A percentile compares a stretch with the other conserved stretches of the same genome.
phyloP scores from a whole-genome alignment of 2,888 invertebrate species.

The Aspidiotus rigidus region DNA sequence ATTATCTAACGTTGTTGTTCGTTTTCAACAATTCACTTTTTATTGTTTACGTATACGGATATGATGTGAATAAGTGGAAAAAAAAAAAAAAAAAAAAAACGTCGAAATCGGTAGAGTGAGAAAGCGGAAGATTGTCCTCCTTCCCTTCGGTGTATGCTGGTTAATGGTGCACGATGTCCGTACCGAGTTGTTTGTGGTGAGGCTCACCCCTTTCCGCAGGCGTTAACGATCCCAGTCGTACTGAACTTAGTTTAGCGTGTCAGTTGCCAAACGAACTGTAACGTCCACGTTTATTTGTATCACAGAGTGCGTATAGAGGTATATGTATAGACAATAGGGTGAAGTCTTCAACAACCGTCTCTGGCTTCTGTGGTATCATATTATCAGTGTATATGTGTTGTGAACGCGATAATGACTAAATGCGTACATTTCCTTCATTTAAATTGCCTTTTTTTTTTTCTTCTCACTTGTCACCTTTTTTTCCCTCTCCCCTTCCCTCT shows the following conservation, averaged over 20 bases:
- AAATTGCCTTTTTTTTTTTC: not conserved
- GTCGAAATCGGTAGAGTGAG: not conserved
- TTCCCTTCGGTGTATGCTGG: not conserved
- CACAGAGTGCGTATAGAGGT: too few species aligned
- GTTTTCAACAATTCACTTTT: not conserved
- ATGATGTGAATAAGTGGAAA: not conserved
- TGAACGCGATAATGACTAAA: not conserved
- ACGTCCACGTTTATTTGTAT: constrained; percentile 10
- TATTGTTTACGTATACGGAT: too few species aligned
- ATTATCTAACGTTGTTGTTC: not conserved
- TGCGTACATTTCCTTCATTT: not conserved
- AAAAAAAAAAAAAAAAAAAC: constrained; percentile 1
- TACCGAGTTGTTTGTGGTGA: not conserved
- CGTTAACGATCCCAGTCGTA: constrained; percentile 19
- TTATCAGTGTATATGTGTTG: not conserved
- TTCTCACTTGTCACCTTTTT: not conserved
- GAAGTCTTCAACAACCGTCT: not conserved
- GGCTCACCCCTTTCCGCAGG: constrained; percentile 23
- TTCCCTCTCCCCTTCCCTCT: not conserved
- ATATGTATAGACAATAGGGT: constrained; percentile 22
- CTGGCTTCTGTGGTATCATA: too few species aligned
- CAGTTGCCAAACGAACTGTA: constrained; percentile 30
- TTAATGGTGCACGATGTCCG: too few species aligned
- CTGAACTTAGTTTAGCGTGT: constrained; percentile 22
- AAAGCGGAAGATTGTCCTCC: constrained; percentile 15